Evolutionary conservation across 2,888 invertebrate species (phyloP), one percentile per base, ranked within the genome.

Genomic region (Atherix ibis): DNA sequence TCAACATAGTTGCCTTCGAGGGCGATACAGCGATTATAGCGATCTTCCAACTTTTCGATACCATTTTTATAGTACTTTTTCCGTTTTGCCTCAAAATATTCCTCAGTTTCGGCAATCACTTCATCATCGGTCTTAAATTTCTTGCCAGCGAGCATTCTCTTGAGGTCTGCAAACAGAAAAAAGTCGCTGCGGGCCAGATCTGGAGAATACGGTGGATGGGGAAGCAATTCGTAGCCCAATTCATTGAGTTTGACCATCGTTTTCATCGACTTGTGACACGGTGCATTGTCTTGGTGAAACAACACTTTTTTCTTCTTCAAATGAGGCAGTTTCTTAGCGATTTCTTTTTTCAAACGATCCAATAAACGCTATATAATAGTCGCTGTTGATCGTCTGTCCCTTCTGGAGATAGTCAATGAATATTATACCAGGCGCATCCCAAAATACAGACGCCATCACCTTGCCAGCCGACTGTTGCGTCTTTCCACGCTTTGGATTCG

Each of bases 171-270:
- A 22, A 27, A 27, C 27, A 27, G 27, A 12, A 27, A 27, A 27
- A 27, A 27, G n/a, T 22, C 22, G 10, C 22, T 10, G 22, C n/a
- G 22, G 22, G 22, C 22, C 22, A 10, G 27, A 10, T 3, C 31
- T 31, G 31, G 4, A 31, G 18, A 18, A 17, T 31, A 17, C 13
- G 18, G 31, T 31, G 19, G 31, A 14, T 31, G 18, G 15, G 31
- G 6, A 18, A 31, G 31, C 31, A 31, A 31, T 31, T 31, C 19
- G 2, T 22, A 8, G 22, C 22, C 22, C 10, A 22, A 22, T 22
- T 22, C 22, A 22, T 22, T 8, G 6, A 22, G 10, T 22, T 10
- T 22, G 6, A 10, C 22, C 22, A 22, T 22, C 22, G 22, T 22
- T 22, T 22, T 22, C 22, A 22, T 22, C 10, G 22, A 22, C 22